A percentile compares a stretch with the other conserved stretches of the same genome.
phyloP scores from a whole-genome alignment of 2,888 invertebrate genomes.

The Lacanobia wlatinum region DNA sequence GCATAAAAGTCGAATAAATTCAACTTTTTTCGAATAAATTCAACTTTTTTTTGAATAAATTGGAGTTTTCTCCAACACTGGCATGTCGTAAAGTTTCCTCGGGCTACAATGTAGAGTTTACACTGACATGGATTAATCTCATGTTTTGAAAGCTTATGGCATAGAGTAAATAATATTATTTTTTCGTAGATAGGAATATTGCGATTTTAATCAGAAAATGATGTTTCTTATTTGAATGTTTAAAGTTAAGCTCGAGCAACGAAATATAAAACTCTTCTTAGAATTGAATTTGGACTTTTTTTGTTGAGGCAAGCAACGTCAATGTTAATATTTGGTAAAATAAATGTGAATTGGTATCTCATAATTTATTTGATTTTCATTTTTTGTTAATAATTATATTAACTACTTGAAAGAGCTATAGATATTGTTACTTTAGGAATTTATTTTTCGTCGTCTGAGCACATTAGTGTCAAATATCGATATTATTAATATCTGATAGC shows the following conservation, averaged over 20 bases:
- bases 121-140: slow-evolving; percentile 75
- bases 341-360: background rate
- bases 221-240: too few relatives aligned
- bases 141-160: slow-evolving; percentile 73
- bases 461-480: too few relatives aligned
- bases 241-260: too few relatives aligned
- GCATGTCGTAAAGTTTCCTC: slow-evolving; percentile 73
- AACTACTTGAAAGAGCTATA: too few relatives aligned
- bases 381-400: too few relatives aligned
- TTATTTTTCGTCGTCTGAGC: too few relatives aligned
- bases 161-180: slow-evolving; percentile 65
- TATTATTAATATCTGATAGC: too few relatives aligned
- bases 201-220: too few relatives aligned
- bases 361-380: too few relatives aligned
- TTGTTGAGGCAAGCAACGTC: background rate
- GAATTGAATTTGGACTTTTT: too few relatives aligned
- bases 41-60: slow-evolving; percentile 51
- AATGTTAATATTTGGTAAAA: background rate
- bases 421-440: too few relatives aligned
- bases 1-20: slow-evolving; percentile 64
- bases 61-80: slow-evolving; percentile 59
- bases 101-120: slow-evolving; percentile 72
- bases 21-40: slow-evolving; percentile 55
- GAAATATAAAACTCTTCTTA: too few relatives aligned
- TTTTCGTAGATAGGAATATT: slow-evolving; percentile 12